phyloP scores from a whole-genome alignment of 2,888 invertebrate species.

The Drosophila meridionalis region DNA sequence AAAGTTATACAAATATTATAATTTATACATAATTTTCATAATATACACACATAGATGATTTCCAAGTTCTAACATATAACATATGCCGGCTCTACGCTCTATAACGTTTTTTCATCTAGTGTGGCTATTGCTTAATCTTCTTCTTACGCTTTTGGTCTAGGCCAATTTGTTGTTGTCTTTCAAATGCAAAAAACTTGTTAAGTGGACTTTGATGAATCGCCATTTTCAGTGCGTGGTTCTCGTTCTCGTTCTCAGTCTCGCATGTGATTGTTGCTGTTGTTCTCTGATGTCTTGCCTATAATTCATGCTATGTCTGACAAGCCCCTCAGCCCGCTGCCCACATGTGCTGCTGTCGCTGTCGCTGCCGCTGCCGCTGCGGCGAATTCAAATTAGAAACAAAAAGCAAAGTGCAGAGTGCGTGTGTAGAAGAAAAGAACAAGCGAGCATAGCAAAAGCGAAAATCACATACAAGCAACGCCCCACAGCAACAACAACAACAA shows the following conservation, averaged over 20 bases:
- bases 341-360: slow-evolving; percentile 18
- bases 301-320: slow-evolving; percentile 64
- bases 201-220: slow-evolving; percentile 80
- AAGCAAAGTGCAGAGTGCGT: slow-evolving; percentile 77
- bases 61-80: not conserved
- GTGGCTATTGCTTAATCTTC: slow-evolving; percentile 17
- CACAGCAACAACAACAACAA: not conserved
- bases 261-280: slow-evolving; percentile 22
- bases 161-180: slow-evolving; percentile 58
- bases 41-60: not conserved
- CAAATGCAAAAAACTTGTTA: slow-evolving; percentile 79
- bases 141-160: slow-evolving; percentile 11
- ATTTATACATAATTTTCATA: not conserved
- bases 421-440: slow-evolving; percentile 33
- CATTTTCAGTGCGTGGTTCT: slow-evolving; percentile 66
- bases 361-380: slow-evolving; percentile 10
- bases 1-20: not conserved
- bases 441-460: slow-evolving; percentile 12
- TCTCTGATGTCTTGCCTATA: slow-evolving; percentile 58
- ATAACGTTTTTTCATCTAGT: slow-evolving; percentile 21
- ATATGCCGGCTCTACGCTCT: slow-evolving; percentile 19
- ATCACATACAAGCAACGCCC: slow-evolving; percentile 26
- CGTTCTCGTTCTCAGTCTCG: slow-evolving; percentile 4
- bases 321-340: slow-evolving; percentile 17
- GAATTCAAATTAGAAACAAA: slow-evolving; percentile 56